Evolutionary conservation across 2,888 invertebrate species (phyloP), one percentile per base, ranked within the genome.

Genomic region (Bombyx huttoni): DNA sequence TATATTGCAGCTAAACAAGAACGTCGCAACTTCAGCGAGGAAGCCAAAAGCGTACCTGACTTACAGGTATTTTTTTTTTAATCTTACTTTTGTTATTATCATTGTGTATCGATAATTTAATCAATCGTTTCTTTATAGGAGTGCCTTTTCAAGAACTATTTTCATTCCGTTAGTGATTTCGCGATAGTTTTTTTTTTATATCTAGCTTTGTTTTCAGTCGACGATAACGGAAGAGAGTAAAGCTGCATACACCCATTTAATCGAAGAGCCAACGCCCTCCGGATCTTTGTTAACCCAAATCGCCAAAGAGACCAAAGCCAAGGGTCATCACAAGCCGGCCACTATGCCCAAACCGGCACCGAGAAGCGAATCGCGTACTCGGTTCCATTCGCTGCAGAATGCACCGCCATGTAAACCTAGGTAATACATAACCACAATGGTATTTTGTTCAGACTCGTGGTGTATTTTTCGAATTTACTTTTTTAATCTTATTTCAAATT

Each of bases 191-290:
- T n/a, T n/a, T 24, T 24, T 10, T 10, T 46, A 13, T 24, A 49
- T 51, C 10, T 13, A 51, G 10, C 52, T 12, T 48, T 49, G 46
- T 53, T 82, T 89, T 54, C 89, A 96, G 96, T 92, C 93, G 34
- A 93, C 94, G 34, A 90, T 97, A 64, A 95, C 96, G 13, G 94
- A 94, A 68, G 96, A 97, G 78, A 95, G 97, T 49, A 96, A 96
- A 73, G 92, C 95, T 69, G 98, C 97, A 0, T 99, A 99, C 87
- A 94, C 96, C 69, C 94, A 95, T 65, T 89, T 99, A 51, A 96
- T 99, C 52, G 97, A 98, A 73, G 91, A 93, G 58, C 92, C 93
- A 48, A 81, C 84, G 0, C 73, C 78, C 0, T 64, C 78, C 0
- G 64, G 74, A 0, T 68, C 78, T 0, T 62, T 78, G 1, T 63